Evolutionary conservation across 2,888 invertebrate species (phyloP), one percentile per base, ranked within the genome.

Genomic region (Mystacides longicornis): DNA sequence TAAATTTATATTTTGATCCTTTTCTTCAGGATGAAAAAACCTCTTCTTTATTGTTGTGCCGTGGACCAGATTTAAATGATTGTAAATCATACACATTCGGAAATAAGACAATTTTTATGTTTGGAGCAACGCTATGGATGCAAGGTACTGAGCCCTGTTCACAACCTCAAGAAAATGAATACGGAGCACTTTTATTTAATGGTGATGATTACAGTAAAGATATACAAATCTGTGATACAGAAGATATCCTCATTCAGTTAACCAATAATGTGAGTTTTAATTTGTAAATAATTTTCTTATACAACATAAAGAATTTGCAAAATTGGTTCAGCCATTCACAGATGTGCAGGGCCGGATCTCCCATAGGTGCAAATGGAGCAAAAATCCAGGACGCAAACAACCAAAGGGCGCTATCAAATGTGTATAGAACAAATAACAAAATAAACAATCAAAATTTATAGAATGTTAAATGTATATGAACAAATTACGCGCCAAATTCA

Each of bases 181-280:
- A 78, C 21, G 85, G 87, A 60, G 67, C 86, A 52, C 74, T 96
- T 54, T 69, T 93, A 20, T 93, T 88, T 77, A 96, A 96, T 76
- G 96, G 95, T 23, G 95, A 97, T 72, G 81, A 93, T 62, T 95
- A 87, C 72, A 81, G 77, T 63, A 67, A 73, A 23, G 64, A 68
- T 45, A 69, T 74, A 67, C 62, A 67, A 18, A 61, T 51, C 33
- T 75, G 81, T 59, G 85, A 86, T 65, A 82, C 84, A 1, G 64
- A 69, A 62, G 66, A 73, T 61, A 71, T 85, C 56, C 71, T 79
- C 64, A 64, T 74, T 2, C 69, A 64, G 56, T 55, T 80, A 1
- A 22, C 57, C 27, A 65, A 68, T 48, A 19, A 47, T 22, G 60
- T 61, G 60, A 23, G 43, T 42, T 45, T 43, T 43, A 19, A 20